These are phyloP conservation scores for Mustela lutreola DNA, from an alignment of 2,113 vertebrate species.

Conservation along the genomic window DNA sequence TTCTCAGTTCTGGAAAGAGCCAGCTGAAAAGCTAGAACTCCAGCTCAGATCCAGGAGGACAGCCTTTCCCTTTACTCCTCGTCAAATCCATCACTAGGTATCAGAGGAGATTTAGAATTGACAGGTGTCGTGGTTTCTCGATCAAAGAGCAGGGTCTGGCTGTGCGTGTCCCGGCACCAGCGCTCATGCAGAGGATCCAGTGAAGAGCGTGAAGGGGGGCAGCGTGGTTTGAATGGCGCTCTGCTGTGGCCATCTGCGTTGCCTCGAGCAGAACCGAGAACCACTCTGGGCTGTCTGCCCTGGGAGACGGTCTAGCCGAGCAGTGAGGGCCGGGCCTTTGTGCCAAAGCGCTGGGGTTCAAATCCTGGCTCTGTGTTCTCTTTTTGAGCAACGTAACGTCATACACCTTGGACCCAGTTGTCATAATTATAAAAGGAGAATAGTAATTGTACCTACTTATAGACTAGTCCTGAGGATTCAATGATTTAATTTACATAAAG, in stretches of 20 bases:
- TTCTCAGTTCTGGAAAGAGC: background rate
- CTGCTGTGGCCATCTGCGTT: background rate
- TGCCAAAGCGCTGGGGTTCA: background rate
- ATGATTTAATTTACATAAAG: background rate
- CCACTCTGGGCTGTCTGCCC: too few species aligned
- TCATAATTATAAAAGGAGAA: background rate
- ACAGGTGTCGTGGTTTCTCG: background rate
- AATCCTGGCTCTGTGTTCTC: background rate
- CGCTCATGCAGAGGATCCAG: too few species aligned
- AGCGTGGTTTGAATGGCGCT: background rate
- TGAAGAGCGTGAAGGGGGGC: too few species aligned
- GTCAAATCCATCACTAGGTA: background rate
- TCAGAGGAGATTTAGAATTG: background rate
- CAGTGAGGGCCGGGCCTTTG: background rate
- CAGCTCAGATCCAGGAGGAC: background rate
- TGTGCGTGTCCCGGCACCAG: background rate
- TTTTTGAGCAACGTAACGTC: background rate
- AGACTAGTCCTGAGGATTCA: background rate
- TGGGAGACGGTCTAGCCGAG: background rate
- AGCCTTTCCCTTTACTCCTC: background rate
- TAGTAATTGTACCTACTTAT: background rate
- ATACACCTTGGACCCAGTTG: background rate
- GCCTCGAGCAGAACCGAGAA: background rate
- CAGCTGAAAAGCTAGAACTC: background rate
- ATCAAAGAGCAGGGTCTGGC: background rate